phyloP scores from a whole-genome alignment of 2,888 invertebrate species.

The Xylocampa areola region DNA sequence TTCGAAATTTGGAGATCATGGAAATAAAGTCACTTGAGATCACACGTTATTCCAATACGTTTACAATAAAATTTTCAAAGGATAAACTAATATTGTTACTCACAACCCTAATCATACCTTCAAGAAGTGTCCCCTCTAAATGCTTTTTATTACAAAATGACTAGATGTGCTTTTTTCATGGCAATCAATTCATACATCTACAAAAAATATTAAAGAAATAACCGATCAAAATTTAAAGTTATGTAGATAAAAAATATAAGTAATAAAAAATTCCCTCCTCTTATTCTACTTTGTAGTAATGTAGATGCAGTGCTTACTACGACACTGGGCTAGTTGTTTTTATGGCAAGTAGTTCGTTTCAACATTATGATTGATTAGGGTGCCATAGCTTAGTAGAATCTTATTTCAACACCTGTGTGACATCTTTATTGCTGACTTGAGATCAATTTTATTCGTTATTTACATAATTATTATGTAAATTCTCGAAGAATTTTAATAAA shows the following conservation, averaged over 20 bases:
- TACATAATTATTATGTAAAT: too few relatives aligned
- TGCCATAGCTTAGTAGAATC: too few relatives aligned
- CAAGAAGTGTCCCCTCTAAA: constrained; percentile 74
- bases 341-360: constrained; percentile 70
- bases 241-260: constrained; percentile 67
- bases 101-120: constrained; percentile 87
- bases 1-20: constrained; percentile 84
- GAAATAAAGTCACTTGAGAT: constrained; percentile 82
- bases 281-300: constrained; percentile 60
- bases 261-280: constrained; percentile 62
- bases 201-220: constrained; percentile 54
- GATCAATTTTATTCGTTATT: too few relatives aligned
- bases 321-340: constrained; percentile 66
- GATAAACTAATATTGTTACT: constrained; percentile 84
- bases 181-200: constrained; percentile 71
- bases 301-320: constrained; percentile 52
- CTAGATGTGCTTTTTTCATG: constrained; percentile 82
- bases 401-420: too few relatives aligned
- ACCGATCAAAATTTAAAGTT: constrained; percentile 59
- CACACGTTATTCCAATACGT: constrained; percentile 76
- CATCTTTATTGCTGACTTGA: too few relatives aligned
- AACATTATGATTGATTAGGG: too few relatives aligned
- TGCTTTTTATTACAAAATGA: constrained; percentile 82
- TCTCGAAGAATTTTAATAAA: too few relatives aligned
- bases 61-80: constrained; percentile 72